Evolutionary conservation across 2,888 invertebrate species (phyloP).

Genomic region (Epirrhoe tristata): DNA sequence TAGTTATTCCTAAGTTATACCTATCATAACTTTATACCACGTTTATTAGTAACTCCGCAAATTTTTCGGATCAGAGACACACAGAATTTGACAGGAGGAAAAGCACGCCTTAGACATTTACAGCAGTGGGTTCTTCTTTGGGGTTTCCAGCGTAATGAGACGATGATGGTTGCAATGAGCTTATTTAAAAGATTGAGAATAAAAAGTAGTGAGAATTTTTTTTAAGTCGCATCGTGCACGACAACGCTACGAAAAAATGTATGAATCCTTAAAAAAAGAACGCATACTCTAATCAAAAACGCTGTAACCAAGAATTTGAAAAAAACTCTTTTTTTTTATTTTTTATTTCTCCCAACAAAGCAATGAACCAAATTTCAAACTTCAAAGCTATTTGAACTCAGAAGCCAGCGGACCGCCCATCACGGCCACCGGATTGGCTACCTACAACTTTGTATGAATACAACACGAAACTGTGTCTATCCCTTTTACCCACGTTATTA

Average conservation of each 20-base stretch:
- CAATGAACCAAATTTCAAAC: slow-evolving; percentile 51
- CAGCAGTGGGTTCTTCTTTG: no score
- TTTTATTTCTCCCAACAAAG: slow-evolving; percentile 27
- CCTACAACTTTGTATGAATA: slow-evolving; percentile 62
- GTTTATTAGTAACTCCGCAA: no score
- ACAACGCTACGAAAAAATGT: not conserved
- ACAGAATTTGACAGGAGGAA: no score
- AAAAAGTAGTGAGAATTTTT: no score
- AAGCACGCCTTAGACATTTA: no score
- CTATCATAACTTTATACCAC: no score
- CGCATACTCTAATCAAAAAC: slow-evolving; percentile 8
- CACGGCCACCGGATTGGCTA: slow-evolving; percentile 74
- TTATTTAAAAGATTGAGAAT: no score
- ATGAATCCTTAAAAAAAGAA: slow-evolving; percentile 4
- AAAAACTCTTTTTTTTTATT: slow-evolving; percentile 8
- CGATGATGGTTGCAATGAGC: no score
- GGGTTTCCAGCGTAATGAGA: no score
- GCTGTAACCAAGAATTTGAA: not conserved
- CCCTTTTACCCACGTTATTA: slow-evolving; percentile 58
- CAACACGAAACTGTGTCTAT: slow-evolving; percentile 58
- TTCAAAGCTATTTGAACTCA: slow-evolving; percentile 62
- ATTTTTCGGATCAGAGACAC: no score
- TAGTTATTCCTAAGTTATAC: no score
- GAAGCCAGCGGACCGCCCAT: slow-evolving; percentile 69
- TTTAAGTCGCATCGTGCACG: not conserved